Percentiles rank a stretch among this genome's conserved stretches.
Evolutionary conservation across 2,888 invertebrate genomes (phyloP).

Genomic region (Drosophila ochracea): DNA sequence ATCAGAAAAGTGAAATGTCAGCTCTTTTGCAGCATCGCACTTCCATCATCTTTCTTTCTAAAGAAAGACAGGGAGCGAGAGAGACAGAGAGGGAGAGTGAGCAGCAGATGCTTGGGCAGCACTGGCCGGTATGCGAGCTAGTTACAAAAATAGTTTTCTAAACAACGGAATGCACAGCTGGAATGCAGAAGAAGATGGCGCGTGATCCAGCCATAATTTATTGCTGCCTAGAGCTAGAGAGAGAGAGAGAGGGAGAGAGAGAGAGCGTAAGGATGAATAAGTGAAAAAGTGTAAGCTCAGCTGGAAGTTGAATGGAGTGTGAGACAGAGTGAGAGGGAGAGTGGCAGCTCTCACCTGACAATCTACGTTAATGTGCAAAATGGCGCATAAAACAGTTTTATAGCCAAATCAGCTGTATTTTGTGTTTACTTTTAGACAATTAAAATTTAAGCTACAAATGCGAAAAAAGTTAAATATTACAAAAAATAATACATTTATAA

Average conservation of each 20-base stretch:
- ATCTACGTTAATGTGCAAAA: conserved; percentile 17
- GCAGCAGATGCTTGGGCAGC: conserved; percentile 30
- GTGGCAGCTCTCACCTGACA: conserved; percentile 15
- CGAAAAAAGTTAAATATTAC: background rate
- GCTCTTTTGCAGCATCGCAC: conserved; percentile 53
- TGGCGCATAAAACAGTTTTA: conserved; percentile 14
- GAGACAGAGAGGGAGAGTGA: background rate
- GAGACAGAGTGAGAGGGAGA: background rate
- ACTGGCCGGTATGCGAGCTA: conserved; percentile 63
- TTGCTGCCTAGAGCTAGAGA: conserved; percentile 1
- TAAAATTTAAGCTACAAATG: background rate
- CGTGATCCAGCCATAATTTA: conserved; percentile 71
- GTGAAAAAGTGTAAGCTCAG: conserved; percentile 25
- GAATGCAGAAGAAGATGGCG: conserved; percentile 50
- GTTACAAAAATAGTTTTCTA: conserved; percentile 64
- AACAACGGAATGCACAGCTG: conserved; percentile 60
- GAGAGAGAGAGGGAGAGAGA: background rate
- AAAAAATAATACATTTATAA: background rate
- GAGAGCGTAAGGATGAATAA: background rate
- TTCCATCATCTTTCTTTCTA: conserved; percentile 53
- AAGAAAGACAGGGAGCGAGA: background rate
- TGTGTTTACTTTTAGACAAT: background rate
- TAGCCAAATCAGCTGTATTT: conserved; percentile 3
- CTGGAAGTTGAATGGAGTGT: background rate
- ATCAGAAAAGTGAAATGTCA: conserved; percentile 73